Percentiles rank a stretch among this genome's conserved stretches.
These are phyloP conservation scores for Sacculina carcini DNA, from an alignment of 2,888 invertebrate species.

Conservation along the genomic window DNA sequence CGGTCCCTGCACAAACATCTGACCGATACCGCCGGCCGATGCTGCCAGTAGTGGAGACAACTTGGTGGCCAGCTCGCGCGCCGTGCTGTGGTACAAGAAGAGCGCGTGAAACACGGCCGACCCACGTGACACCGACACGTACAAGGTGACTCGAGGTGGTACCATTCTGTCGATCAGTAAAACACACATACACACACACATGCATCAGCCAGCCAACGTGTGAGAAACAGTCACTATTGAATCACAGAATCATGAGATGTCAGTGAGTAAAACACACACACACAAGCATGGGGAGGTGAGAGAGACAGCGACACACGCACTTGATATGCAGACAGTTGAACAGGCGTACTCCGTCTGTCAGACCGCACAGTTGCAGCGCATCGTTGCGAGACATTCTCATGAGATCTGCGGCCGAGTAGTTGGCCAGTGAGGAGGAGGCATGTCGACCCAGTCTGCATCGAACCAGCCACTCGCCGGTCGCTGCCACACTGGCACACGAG, in stretches of 20 bases:
- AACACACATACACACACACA: constrained; percentile 2
- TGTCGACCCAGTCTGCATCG: constrained; percentile 49
- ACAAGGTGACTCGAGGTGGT: constrained; percentile 53
- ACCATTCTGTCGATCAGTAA: constrained; percentile 26
- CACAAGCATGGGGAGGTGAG: neutral
- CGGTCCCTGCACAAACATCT: constrained; percentile 52
- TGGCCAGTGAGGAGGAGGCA: constrained; percentile 45
- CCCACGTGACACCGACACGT: constrained; percentile 42
- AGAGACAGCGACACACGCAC: constrained; percentile 28
- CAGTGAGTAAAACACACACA: neutral
- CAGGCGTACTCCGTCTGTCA: constrained; percentile 76
- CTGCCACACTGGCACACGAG: constrained; percentile 17
- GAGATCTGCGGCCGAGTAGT: constrained; percentile 68
- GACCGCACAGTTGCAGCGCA: constrained; percentile 73
- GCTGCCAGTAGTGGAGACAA: constrained; percentile 32
- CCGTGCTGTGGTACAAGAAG: constrained; percentile 40
- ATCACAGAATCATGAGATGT: neutral
- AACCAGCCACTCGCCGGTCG: constrained; percentile 54
- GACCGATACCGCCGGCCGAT: constrained; percentile 21
- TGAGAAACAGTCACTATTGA: neutral
- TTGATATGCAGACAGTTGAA: constrained; percentile 67
- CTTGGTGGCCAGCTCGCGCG: constrained; percentile 36
- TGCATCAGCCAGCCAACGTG: neutral
- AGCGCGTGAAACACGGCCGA: constrained; percentile 46
- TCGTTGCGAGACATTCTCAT: constrained; percentile 69